phyloP scores from a whole-genome alignment of 1,140 invertebrate genomes.

The Diabrotica virgifera region DNA sequence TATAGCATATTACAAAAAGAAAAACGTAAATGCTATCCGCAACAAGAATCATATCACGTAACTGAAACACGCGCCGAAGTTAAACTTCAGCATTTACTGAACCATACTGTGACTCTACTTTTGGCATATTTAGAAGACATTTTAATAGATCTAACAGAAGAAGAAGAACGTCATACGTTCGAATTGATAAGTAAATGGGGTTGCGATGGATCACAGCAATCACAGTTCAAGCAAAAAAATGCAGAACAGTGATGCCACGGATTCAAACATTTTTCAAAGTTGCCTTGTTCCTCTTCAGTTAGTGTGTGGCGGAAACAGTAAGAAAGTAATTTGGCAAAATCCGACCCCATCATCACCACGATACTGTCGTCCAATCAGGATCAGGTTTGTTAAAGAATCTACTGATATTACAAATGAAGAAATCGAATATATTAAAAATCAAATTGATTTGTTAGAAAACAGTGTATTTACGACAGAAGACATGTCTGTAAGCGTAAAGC shows the following conservation, averaged over 20 bases:
- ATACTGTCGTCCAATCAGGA: conserved; percentile 40
- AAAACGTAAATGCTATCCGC: conserved; percentile 38
- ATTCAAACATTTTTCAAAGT: conserved; percentile 42
- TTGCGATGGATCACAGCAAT: conserved; percentile 4
- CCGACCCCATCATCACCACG: conserved; percentile 38
- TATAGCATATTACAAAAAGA: conserved; percentile 35
- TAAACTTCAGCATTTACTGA: conserved; percentile 38
- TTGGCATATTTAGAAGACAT: background rate
- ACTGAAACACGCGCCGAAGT: conserved; percentile 37
- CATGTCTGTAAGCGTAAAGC: conserved; percentile 25
- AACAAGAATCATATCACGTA: conserved; percentile 26
- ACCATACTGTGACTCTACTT: conserved; percentile 27
- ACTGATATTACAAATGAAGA: conserved; percentile 38
- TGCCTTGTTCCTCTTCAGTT: conserved; percentile 40
- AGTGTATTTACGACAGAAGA: conserved; percentile 4
- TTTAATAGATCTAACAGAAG: background rate
- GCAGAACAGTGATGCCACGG: conserved; percentile 32
- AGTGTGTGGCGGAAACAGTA: conserved; percentile 33
- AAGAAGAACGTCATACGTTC: background rate
- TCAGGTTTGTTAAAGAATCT: conserved; percentile 39
- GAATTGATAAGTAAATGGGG: conserved; percentile 1
- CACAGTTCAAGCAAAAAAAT: conserved; percentile 40
- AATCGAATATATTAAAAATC: conserved; percentile 27
- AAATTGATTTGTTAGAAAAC: conserved; percentile 7
- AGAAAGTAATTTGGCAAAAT: conserved; percentile 40